These are phyloP conservation scores for Hololepta plana DNA, from an alignment of 2,888 invertebrate genomes.

Conservation along the genomic window DNA sequence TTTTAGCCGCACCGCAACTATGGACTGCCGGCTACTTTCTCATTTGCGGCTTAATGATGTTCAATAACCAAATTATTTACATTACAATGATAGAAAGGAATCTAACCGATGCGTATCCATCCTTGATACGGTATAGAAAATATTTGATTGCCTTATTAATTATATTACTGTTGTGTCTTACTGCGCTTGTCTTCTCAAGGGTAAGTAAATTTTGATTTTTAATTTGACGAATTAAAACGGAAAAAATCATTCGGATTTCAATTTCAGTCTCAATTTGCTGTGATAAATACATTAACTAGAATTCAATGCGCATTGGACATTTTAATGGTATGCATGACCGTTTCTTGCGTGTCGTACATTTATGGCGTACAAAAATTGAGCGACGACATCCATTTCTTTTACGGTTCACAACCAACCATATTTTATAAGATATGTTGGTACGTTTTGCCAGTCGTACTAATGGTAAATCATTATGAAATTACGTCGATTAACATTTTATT, in stretches of 20 bases:
- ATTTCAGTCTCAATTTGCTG: no score
- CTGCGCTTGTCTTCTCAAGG: not conserved
- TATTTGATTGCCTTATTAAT: not conserved
- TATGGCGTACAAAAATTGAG: conserved; percentile 13
- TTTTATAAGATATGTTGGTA: conserved; percentile 14
- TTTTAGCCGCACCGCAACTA: not conserved
- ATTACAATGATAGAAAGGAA: conserved; percentile 3
- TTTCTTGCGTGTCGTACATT: conserved; percentile 11
- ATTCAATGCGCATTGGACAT: conserved; percentile 5
- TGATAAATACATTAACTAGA: not conserved
- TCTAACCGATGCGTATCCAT: not conserved
- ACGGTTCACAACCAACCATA: conserved; percentile 11
- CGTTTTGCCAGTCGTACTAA: conserved; percentile 8
- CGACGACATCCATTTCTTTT: conserved; percentile 14
- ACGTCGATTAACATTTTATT: no score
- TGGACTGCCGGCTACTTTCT: conserved; percentile 6
- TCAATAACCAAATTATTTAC: conserved; percentile 5
- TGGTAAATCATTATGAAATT: no score
- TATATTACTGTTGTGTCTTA: not conserved
- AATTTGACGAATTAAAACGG: not conserved
- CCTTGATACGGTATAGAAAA: not conserved
- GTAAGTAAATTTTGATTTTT: conserved; percentile 1
- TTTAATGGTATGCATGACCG: conserved; percentile 8
- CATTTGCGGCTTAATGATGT: conserved; percentile 4
- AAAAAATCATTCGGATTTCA: not conserved